Percentiles rank a stretch among this genome's conserved stretches.
Conservation (phyloP, 2,888 invertebrate species). For the Napeogenes sylphis region DNA sequence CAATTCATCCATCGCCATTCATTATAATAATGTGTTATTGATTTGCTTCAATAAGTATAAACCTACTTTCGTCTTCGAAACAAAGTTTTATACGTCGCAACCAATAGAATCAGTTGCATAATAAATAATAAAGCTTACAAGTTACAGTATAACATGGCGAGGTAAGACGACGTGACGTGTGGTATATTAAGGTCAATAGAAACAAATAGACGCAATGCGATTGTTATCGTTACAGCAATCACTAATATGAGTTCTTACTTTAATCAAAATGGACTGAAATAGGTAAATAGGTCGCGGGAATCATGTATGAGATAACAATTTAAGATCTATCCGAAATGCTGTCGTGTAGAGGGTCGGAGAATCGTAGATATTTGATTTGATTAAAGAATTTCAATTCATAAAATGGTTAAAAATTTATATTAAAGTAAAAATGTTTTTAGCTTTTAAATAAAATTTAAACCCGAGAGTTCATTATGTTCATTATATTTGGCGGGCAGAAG, state of each 20-base stretch:
- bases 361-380: no score
- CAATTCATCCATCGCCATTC: no score
- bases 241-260: conserved; percentile 25
- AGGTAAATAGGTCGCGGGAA: conserved; percentile 29
- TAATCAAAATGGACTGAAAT: conserved; percentile 17
- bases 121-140: no score
- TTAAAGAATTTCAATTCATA: no score
- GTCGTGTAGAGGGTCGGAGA: neutral
- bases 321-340: neutral
- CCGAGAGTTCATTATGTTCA: no score
- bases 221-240: conserved; percentile 30
- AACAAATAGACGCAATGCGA: conserved; percentile 37
- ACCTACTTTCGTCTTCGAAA: neutral
- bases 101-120: neutral
- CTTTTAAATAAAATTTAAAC: no score
- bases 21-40: no score
- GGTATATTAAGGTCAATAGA: conserved; percentile 45
- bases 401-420: no score
- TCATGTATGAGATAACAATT: conserved; percentile 5
- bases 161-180: conserved; percentile 21
- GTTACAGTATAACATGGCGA: conserved; percentile 4
- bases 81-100: neutral
- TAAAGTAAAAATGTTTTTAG: no score
- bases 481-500: no score
- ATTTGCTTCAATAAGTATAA: neutral